Evolutionary conservation across 2,797 vertebrate genomes (phyloP), one percentile per base, ranked within the genome.

Genomic region (Betta splendens): DNA sequence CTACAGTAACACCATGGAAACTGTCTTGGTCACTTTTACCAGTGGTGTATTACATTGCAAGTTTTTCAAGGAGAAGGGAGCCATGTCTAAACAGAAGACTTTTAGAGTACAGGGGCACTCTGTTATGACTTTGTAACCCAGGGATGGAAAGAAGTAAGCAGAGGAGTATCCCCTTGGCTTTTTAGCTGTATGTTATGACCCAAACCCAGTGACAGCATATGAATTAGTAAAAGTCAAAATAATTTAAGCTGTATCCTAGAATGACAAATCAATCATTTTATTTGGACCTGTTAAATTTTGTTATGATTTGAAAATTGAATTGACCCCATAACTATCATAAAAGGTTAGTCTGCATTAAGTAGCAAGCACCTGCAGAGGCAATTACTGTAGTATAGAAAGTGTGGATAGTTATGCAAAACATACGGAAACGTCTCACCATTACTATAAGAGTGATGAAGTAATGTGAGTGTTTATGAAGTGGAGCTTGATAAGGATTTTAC

Each of bases 1-100:
- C 36, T n/a, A n/a, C n/a, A n/a, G n/a, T 78, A 47, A 77, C 54
- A 51, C 28, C 26, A 44, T 38, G 65, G 48, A 71, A 60, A 48
- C 77, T 73, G 44, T 47, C 59, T 59, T 25, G 53, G 43, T 74
- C 46, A 50, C 43, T 59, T 44, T 51, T 59, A 67, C 67, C 11
- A 12, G 26, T 45, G 21, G 39, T 69, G 67, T 67, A 68, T 54
- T 73, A 37, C 55, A 60, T 68, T 62, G 32, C 21, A 63, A 31
- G 54, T 35, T 73, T 66, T 74, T 74, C 33, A 61, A 64, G 33
- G 57, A 71, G 42, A 53, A 52, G 21, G 17, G 28, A 48, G 22
- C 35, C 62, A 44, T 57, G 48, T 79, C 37, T 55, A 64, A 74
- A 71, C 36, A 26, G 42, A 47, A 26, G 32, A 25, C 69, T 59